Conservation (phyloP, 2,113 vertebrate species). For the Proteles cristata region DNA sequence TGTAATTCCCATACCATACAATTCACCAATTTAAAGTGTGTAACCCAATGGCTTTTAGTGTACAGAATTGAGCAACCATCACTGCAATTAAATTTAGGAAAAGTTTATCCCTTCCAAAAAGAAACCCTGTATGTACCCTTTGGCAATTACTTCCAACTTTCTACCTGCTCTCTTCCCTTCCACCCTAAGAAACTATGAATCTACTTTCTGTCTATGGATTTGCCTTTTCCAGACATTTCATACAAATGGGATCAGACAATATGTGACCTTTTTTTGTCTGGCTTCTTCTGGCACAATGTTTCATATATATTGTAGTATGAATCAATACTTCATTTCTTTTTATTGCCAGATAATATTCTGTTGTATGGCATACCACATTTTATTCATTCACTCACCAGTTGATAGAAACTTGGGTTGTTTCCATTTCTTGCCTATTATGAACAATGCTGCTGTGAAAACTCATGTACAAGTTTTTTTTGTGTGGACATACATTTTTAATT, state of each 20-base stretch:
- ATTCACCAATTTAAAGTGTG: background rate
- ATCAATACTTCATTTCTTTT: slow-evolving; percentile 18
- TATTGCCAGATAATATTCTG: background rate
- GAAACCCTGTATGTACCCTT: background rate
- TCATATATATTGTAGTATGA: background rate
- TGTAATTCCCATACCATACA: background rate
- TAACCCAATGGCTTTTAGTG: background rate
- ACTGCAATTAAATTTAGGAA: background rate
- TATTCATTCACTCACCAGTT: background rate
- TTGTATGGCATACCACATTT: background rate
- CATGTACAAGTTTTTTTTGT: background rate
- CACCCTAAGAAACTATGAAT: background rate
- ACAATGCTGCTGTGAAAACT: background rate
- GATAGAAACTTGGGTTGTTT: background rate
- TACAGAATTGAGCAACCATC: background rate
- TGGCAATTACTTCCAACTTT: background rate
- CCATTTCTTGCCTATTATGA: background rate
- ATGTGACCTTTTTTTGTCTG: background rate
- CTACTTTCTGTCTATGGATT: background rate
- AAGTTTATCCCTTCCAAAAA: background rate
- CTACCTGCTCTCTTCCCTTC: background rate
- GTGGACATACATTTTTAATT: background rate
- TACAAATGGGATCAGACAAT: background rate
- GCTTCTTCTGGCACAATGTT: background rate
- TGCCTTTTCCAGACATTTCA: background rate